Base-by-base conservation (phyloP, 2,113 vertebrate genomes). In the Eulemur rufifrons region DNA sequence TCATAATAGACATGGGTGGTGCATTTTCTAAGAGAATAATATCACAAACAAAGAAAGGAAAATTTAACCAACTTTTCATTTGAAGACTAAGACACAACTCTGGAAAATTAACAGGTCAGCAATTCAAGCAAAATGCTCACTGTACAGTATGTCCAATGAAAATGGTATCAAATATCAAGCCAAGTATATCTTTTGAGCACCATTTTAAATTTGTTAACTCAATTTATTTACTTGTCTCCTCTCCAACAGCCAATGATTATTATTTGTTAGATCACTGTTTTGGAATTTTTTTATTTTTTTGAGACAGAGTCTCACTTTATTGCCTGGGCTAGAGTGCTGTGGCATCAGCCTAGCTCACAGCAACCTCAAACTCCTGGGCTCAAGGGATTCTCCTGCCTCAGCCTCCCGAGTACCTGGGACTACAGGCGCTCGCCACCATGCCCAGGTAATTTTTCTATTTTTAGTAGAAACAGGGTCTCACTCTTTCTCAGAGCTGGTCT, bases 21-120 rank as follows among this genome's bases (percentile, higher is more conserved):
- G 9, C 50, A 32, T 78, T 80, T 86, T 94, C 90, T 73, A 76
- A 85, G 13, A 68, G n/a, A 82, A 74, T 84, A 91, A 95, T 39
- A 74, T 52, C 66, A 94, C 23, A 82, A 95, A 92, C 37, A 88
- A 83, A 90, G 8, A 32, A 83, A 71, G 47, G 7, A 39, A 87
- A 88, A 59, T 12, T 42, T 94, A 63, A 74, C 64, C 45, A 23
- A 56, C 15, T 11, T 95, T 76, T 78, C 54, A 90, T 37, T 47
- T 92, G 59, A 83, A 71, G 69, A 95, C 29, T 13, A 27, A 77
- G 74, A 54, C 25, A 89, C 66, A 94, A 83, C 52, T 69, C 73
- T 69, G 42, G 25, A 56, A 92, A 86, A 86, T 86, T n/a, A 37
- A 63, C 10, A 68, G 71, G n/a, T 93, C 54, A 68, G 56, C 50